phyloP scores from a whole-genome alignment of 2,113 vertebrate genomes.

The rabbit (Oryctolagus cuniculus) region DNA sequence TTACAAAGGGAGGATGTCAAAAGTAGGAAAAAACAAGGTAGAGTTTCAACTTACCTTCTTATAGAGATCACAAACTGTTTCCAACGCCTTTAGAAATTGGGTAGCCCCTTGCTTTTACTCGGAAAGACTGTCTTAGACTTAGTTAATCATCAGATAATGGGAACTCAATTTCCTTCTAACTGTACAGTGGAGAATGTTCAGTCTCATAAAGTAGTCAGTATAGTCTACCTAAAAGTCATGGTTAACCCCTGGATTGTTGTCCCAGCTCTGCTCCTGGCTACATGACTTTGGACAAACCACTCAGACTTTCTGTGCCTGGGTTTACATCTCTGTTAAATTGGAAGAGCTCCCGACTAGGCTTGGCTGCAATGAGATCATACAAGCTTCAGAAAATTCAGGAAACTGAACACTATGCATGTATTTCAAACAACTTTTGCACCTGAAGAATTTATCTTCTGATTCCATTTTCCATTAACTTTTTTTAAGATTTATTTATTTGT shows the following conservation, averaged over 20 bases:
- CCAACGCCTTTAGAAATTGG: neutral
- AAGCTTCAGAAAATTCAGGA: too few relatives aligned
- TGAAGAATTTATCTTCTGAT: too few relatives aligned
- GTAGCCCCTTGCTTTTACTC: neutral
- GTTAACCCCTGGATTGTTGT: neutral
- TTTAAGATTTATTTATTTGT: too few relatives aligned
- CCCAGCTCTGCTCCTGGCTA: neutral
- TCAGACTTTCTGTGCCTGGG: neutral
- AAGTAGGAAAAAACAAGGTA: neutral
- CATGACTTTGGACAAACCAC: neutral
- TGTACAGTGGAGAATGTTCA: neutral
- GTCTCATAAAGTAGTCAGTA: neutral
- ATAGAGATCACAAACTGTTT: neutral
- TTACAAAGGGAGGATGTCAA: neutral
- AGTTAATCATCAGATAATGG: neutral
- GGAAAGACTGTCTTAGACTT: neutral
- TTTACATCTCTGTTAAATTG: neutral
- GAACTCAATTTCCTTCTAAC: neutral
- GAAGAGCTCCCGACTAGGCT: neutral
- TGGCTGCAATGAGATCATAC: neutral
- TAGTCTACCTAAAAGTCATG: neutral
- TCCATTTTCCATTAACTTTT: too few relatives aligned
- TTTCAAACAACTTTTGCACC: too few relatives aligned
- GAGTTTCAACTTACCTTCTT: neutral
- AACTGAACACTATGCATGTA: too few relatives aligned